Base-by-base conservation (phyloP, 1,140 invertebrate genomes). In the Nasonia giraulti region DNA sequence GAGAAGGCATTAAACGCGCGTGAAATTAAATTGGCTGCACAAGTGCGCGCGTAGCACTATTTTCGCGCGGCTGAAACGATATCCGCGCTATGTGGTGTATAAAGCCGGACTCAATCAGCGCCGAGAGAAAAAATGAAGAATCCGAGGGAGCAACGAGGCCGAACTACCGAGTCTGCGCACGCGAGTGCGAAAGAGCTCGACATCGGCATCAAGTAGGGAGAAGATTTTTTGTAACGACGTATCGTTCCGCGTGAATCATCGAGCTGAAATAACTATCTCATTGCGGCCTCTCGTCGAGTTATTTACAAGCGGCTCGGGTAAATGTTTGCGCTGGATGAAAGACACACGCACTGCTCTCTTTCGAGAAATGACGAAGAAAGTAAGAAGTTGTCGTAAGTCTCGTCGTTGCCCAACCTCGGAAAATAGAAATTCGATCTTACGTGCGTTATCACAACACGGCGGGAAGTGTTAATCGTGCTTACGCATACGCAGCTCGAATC, bases 11-110 rank as follows among this genome's bases (percentile, higher is more conserved):
- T 71, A 44, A 80, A 69, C 33, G 33, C 62, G 31, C 78, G 78
- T 80, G 78, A 80, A 80, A 80, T 80, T 80, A 71, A 80, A 71
- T 62, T 62, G 55, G 55, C 55, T 7, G 55, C 6, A n/a, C 17
- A 20, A 62, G 8, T 33, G 7, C 37, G 23, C 23, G 50, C 8
- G 6, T 12, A 3, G 33, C 27, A 71, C 68, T 74, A 33, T 74
- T 47, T 73, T 81, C 79, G 20, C 27, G 66, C 62, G 33, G 31
- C 17, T 80, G 14, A 10, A 5, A 44, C 62, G 0, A 80, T 69
- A 5, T 80, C 62, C 14, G 14, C 14, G 37, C 17, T 14, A 80
- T 80, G 0, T 68, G n/a, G 55, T 37, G 55, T 33, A n/a, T 44
- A 44, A 33, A 44, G 37, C 37, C 12, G 2, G 50, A 11, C 17